These are phyloP conservation scores for Crossocerus cetratus DNA, from an alignment of 2,888 invertebrate species.

Conservation along the genomic window DNA sequence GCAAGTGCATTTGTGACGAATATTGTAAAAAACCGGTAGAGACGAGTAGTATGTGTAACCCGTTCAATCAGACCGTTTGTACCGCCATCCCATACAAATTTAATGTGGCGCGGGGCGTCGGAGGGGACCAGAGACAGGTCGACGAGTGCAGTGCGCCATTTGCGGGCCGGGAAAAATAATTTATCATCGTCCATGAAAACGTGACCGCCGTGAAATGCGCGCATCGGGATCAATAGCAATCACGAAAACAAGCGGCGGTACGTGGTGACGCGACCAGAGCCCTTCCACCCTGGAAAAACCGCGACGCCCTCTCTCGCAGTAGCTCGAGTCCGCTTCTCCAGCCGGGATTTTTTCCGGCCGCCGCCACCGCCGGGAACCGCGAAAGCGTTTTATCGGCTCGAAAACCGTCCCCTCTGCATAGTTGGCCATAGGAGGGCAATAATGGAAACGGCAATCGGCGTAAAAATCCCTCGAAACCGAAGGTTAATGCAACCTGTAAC, in stretches of 20 bases:
- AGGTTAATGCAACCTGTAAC: constrained; percentile 30
- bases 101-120: background rate
- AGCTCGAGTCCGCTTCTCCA: constrained; percentile 26
- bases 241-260: constrained; percentile 16
- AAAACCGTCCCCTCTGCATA: constrained; percentile 26
- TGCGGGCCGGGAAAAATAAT: background rate
- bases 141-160: background rate
- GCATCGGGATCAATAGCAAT: constrained; percentile 34
- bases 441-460: constrained; percentile 38
- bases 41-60: background rate
- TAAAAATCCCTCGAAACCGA: constrained; percentile 32
- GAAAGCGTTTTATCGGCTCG: constrained; percentile 33
- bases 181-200: background rate
- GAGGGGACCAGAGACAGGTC: background rate
- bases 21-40: too few relatives aligned
- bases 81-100: background rate
- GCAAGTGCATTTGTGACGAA: too few relatives aligned
- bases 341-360: constrained; percentile 19
- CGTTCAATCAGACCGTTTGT: background rate
- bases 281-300: constrained; percentile 13
- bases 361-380: constrained; percentile 10
- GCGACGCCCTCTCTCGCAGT: constrained; percentile 4
- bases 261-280: constrained; percentile 14
- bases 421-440: constrained; percentile 22
- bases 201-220: background rate